Conservation (phyloP, 2,888 invertebrate species). For the Empis livida region DNA sequence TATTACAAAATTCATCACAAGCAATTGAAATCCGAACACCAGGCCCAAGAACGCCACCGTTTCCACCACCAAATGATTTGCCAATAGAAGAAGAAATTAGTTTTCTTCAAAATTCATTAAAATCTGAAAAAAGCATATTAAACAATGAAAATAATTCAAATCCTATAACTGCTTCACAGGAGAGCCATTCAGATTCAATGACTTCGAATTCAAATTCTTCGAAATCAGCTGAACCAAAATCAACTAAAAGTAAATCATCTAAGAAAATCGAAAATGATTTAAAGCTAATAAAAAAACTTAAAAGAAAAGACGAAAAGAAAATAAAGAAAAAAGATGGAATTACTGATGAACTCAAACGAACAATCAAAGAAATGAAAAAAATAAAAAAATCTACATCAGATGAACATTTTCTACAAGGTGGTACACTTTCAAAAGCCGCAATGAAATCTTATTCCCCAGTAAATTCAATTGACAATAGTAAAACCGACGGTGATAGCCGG, state of each 20-base stretch:
- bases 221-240: not conserved
- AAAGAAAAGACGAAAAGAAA: not conserved
- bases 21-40: not conserved
- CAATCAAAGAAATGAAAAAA: not conserved
- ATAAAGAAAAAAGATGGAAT: not conserved
- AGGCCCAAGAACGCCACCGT: not conserved
- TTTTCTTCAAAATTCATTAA: not conserved
- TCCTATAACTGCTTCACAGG: no score
- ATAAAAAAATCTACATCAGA: not conserved
- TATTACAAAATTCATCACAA: no score
- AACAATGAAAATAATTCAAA: not conserved
- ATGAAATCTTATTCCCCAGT: slow-evolving; percentile 2
- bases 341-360: not conserved
- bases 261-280: no score
- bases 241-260: no score
- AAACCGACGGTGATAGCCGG: not conserved
- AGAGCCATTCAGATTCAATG: no score
- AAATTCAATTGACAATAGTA: not conserved
- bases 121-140: no score
- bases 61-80: not conserved
- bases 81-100: no score
- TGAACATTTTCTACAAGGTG: not conserved
- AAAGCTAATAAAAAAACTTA: not conserved
- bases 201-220: not conserved
- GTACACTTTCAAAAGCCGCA: slow-evolving; percentile 4